Percentiles rank a stretch among this genome's conserved stretches.
phyloP scores from a whole-genome alignment of 2,797 vertebrate species.

The Glyptemys insculpta region DNA sequence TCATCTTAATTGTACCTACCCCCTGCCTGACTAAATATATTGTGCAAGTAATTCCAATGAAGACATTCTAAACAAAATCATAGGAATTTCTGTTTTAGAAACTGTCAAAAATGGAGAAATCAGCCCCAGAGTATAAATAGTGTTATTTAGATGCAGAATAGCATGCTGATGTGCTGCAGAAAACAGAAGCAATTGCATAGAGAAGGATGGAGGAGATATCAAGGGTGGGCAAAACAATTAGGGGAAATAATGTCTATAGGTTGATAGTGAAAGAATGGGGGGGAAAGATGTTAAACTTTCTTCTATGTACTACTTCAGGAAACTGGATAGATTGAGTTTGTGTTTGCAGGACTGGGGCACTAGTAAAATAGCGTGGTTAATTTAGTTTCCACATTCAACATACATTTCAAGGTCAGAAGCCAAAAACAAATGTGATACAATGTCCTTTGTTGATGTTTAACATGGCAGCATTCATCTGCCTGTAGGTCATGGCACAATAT shows the following conservation, averaged over 20 bases:
- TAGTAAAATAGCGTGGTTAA: background rate
- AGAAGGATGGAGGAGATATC: background rate
- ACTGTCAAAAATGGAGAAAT: background rate
- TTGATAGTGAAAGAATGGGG: background rate
- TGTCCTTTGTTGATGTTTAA: background rate
- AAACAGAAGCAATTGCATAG: background rate
- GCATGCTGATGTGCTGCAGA: background rate
- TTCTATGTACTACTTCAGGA: background rate
- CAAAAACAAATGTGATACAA: background rate
- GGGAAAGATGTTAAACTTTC: background rate
- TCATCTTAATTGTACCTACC: background rate
- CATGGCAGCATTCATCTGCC: background rate
- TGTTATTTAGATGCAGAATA: background rate
- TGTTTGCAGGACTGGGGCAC: background rate
- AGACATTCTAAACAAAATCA: conserved; percentile 18
- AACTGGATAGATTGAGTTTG: background rate
- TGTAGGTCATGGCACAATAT: background rate
- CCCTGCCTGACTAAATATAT: background rate
- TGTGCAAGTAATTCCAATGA: background rate
- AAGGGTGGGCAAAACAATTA: background rate
- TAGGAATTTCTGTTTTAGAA: rapidly evolving
- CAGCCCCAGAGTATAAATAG: background rate
- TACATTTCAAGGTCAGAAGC: background rate
- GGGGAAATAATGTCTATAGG: background rate
- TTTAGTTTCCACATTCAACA: background rate